Evolutionary conservation across 2,797 vertebrate genomes (phyloP).

Genomic region (Rhynchonycteris naso): DNA sequence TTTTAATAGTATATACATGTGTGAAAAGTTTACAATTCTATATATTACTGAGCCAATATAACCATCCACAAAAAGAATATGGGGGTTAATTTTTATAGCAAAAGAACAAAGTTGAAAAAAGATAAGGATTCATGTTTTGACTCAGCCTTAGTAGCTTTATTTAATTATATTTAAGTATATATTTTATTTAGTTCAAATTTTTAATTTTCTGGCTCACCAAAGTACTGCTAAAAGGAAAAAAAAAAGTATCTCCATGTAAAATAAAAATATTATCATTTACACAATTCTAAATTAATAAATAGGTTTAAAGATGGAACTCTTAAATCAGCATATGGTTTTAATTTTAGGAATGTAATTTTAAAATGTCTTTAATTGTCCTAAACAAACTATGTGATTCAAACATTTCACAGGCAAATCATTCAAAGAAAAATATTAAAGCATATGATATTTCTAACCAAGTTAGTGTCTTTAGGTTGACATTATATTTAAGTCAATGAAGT

Average conservation of each 20-base stretch:
- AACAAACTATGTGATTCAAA: neutral
- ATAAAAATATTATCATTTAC: neutral
- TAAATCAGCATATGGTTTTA: neutral
- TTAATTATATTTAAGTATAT: neutral
- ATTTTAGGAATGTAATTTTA: neutral
- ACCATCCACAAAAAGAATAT: neutral
- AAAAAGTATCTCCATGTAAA: neutral
- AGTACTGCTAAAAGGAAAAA: neutral
- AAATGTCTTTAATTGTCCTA: neutral
- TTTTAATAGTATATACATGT: neutral
- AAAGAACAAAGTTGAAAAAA: neutral
- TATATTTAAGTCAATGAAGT: neutral
- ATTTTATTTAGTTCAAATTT: slow-evolving; percentile 21
- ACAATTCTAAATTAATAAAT: neutral
- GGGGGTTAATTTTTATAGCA: neutral
- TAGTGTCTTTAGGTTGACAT: neutral
- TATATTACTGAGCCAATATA: neutral
- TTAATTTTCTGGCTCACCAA: neutral
- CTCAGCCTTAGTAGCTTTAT: neutral
- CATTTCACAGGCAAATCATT: neutral
- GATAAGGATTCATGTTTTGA: neutral
- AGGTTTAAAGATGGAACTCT: neutral
- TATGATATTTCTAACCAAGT: neutral
- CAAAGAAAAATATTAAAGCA: neutral
- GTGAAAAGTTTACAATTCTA: neutral